A percentile compares a stretch with the other conserved stretches of the same genome.
Evolutionary conservation across 2,113 vertebrate genomes (phyloP).

Genomic region (Monopterus albus): DNA sequence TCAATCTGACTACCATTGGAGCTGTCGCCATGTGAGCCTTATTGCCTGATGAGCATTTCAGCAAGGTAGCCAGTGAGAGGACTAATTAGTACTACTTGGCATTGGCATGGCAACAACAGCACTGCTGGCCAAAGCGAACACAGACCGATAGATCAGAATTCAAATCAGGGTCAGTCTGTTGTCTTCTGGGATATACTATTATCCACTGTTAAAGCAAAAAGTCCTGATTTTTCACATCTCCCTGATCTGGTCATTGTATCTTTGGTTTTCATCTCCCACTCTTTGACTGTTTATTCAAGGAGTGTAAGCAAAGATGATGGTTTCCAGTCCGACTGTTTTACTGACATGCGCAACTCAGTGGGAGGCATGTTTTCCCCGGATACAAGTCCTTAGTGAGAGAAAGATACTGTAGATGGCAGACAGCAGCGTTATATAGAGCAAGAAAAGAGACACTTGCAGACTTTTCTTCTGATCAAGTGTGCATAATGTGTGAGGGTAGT

Average conservation of each 20-base stretch:
- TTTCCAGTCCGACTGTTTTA: conserved; percentile 31
- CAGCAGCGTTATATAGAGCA: neutral
- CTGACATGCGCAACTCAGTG: conserved; percentile 16
- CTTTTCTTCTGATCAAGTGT: neutral
- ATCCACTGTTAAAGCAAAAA: neutral
- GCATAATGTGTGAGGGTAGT: neutral
- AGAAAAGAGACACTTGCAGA: neutral
- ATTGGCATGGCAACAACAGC: conserved; percentile 63
- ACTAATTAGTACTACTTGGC: conserved; percentile 42
- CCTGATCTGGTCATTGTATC: conserved; percentile 12
- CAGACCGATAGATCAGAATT: conserved; percentile 32
- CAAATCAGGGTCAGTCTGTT: conserved; percentile 27
- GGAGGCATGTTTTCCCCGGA: conserved; percentile 25
- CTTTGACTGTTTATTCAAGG: conserved; percentile 30
- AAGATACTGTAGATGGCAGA: neutral
- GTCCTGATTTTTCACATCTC: neutral
- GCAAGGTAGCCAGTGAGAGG: conserved; percentile 28
- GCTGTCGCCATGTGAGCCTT: conserved; percentile 3
- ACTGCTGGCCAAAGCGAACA: neutral
- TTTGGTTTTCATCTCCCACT: conserved; percentile 18
- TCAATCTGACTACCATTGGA: conserved; percentile 33
- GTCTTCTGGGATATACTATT: neutral
- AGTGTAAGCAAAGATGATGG: conserved; percentile 15
- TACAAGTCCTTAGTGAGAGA: neutral
- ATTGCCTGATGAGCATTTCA: conserved; percentile 15